Percentiles rank a stretch among this genome's conserved stretches.
Conservation (phyloP, 2,888 invertebrate species). For the Luperina nickerlii region DNA sequence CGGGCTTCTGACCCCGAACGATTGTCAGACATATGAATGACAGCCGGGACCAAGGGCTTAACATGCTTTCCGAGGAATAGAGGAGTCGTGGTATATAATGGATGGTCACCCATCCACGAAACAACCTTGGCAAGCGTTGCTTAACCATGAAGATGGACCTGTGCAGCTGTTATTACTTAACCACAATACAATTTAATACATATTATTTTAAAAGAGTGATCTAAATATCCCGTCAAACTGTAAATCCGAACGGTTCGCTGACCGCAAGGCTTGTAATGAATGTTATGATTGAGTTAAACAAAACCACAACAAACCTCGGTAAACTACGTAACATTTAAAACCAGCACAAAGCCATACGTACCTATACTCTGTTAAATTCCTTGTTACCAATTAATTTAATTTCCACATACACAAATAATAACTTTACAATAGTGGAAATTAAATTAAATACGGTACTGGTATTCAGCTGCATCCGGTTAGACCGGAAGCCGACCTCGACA, state of each 20-base stretch:
- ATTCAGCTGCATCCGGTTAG: too few species aligned
- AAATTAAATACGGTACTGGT: too few species aligned
- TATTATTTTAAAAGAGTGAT: background rate
- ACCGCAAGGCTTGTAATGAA: conserved; percentile 6
- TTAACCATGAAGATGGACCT: background rate
- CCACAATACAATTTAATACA: background rate
- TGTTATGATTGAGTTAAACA: background rate
- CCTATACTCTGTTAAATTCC: background rate
- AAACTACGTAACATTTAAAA: conserved; percentile 12
- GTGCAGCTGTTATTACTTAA: background rate
- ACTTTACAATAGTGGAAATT: accelerated
- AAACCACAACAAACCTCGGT: background rate
- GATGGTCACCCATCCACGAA: background rate
- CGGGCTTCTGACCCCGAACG: background rate
- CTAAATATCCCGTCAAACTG: background rate
- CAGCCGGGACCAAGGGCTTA: too few species aligned
- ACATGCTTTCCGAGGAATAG: background rate
- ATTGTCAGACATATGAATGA: background rate
- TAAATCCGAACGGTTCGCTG: background rate
- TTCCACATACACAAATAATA: background rate
- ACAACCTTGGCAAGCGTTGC: background rate
- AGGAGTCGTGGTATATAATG: background rate
- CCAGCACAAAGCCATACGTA: conserved; percentile 6
- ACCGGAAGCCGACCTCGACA: too few species aligned
- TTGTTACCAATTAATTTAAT: background rate